A percentile compares a stretch with the other conserved stretches of the same genome.
These are phyloP conservation scores for Spodoptera frugiperda DNA, from an alignment of 1,140 invertebrate genomes.

Conservation along the genomic window DNA sequence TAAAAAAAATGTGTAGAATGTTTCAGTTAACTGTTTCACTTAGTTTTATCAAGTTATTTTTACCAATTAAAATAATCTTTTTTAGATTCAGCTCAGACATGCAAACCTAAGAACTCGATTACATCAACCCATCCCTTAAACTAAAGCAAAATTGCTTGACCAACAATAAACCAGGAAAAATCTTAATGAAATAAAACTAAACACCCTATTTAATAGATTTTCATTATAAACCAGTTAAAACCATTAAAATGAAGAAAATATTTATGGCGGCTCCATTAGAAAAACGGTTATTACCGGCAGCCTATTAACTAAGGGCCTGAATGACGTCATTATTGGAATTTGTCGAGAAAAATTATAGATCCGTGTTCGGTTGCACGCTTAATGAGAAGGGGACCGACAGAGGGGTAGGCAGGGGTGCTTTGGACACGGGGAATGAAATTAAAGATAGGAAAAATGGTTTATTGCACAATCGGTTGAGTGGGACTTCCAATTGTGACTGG, in stretches of 20 bases:
- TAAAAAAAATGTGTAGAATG: too few relatives aligned
- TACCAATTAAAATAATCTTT: too few relatives aligned
- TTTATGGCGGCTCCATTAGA: background rate
- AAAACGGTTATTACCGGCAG: constrained; percentile 24
- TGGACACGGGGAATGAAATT: background rate
- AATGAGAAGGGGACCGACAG: constrained; percentile 31
- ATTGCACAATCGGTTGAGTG: background rate
- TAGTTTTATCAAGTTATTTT: too few relatives aligned
- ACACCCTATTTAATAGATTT: too few relatives aligned
- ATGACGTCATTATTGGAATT: constrained; percentile 38
- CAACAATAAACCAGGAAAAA: too few relatives aligned
- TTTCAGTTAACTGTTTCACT: too few relatives aligned
- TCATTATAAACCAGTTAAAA: too few relatives aligned
- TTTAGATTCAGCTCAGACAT: too few relatives aligned
- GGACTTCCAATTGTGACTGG: too few relatives aligned
- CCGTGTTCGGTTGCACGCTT: constrained; percentile 13
- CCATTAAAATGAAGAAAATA: background rate
- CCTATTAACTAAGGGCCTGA: constrained; percentile 14
- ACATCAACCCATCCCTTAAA: too few relatives aligned
- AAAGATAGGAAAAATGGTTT: background rate
- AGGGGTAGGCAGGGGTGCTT: background rate
- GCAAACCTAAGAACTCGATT: too few relatives aligned
- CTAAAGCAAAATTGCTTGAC: too few relatives aligned
- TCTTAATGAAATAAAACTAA: background rate
- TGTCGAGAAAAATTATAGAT: constrained; percentile 16